Percentiles rank a stretch among this genome's conserved stretches.
phyloP scores from a whole-genome alignment of 2,888 invertebrate genomes.

The Tachina grossa region DNA sequence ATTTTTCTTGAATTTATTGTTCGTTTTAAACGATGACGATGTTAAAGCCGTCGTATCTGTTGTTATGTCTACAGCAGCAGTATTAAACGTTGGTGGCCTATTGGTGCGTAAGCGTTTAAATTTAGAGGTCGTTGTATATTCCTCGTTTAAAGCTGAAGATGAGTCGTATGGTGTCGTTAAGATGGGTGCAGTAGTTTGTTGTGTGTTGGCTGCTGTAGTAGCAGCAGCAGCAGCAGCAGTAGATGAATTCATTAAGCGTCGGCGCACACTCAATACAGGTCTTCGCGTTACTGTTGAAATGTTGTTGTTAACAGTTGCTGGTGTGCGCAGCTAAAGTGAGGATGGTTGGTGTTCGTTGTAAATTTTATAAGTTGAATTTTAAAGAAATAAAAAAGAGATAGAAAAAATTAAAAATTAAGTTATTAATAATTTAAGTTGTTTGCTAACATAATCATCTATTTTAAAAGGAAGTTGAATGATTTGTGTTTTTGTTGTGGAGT shows the following conservation, averaged over 20 bases:
- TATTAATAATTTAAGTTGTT: slow-evolving; percentile 3
- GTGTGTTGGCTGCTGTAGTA: slow-evolving; percentile 74
- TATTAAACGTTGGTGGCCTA: slow-evolving; percentile 61
- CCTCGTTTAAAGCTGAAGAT: slow-evolving; percentile 59
- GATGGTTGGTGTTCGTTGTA: slow-evolving; percentile 54
- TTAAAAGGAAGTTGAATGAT: slow-evolving; percentile 1
- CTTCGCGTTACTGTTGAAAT: slow-evolving; percentile 76
- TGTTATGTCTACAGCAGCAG: slow-evolving; percentile 70
- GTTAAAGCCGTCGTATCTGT: slow-evolving; percentile 49
- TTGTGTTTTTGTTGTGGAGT: slow-evolving; percentile 9
- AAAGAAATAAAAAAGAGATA: slow-evolving; percentile 10
- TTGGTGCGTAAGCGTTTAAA: slow-evolving; percentile 75
- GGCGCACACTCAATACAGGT: slow-evolving; percentile 80
- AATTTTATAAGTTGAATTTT: slow-evolving; percentile 30
- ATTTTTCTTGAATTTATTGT: slow-evolving; percentile 60
- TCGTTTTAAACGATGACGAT: slow-evolving; percentile 60
- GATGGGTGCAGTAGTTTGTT: slow-evolving; percentile 78
- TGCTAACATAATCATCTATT: neutral
- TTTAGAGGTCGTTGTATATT: slow-evolving; percentile 76
- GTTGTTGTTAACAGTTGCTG: slow-evolving; percentile 71
- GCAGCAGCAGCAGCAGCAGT: slow-evolving; percentile 73
- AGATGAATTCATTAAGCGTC: slow-evolving; percentile 77
- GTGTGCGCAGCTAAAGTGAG: slow-evolving; percentile 73
- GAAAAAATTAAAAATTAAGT: too few species aligned
- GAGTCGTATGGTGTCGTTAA: slow-evolving; percentile 41